Evolutionary conservation across 2,797 vertebrate species (phyloP), one percentile per base, ranked within the genome.

Genomic region (Halcyon badia): DNA sequence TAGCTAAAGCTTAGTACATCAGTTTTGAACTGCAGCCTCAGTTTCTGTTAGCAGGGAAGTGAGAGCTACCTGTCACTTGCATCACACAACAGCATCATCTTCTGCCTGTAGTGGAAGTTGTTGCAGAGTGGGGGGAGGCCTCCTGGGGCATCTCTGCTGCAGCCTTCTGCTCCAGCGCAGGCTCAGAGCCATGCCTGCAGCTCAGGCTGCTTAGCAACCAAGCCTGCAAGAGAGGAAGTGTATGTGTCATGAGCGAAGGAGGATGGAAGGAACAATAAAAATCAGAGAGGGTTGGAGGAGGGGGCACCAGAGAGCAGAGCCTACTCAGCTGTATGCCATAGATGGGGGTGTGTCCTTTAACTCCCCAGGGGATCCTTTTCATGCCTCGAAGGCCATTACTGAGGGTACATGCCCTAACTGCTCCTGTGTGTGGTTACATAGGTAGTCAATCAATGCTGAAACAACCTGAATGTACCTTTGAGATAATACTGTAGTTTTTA

Each of bases 371-470:
- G 6, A 21, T 6, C 9, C 11, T 24, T 56, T 31, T 16, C 24
- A 2, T 37, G 35, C 21, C 30, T n/a, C 10, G 6, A 12, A 54
- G n/a, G 30, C 13, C 2, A 0, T 18, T 41, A 3, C 15, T 0
- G 2, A 33, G 28, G 22, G 7, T 24, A 9, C 3, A 1, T 65
- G 49, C 44, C 5, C 0, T 35, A 35, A 7, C 15, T 42, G 19
- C 52, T 44, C 30, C 35, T 41, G 19, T 7, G 6, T 30, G 3
- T 16, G 11, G 22, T 48, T 62, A 33, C 4, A 2, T 6, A 11
- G 68, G n/a, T 30, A 54, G 35, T 3, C 37, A 35, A 7, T 7
- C 22, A 20, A 3, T 26, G 61, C 54, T 93, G 52, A 70, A 77
- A 41, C 35, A 60, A 61, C n/a, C 5, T 26, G 41, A 52, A 73